Base-by-base conservation (phyloP, 1,140 invertebrate genomes). In the Microplitis demolitor region DNA sequence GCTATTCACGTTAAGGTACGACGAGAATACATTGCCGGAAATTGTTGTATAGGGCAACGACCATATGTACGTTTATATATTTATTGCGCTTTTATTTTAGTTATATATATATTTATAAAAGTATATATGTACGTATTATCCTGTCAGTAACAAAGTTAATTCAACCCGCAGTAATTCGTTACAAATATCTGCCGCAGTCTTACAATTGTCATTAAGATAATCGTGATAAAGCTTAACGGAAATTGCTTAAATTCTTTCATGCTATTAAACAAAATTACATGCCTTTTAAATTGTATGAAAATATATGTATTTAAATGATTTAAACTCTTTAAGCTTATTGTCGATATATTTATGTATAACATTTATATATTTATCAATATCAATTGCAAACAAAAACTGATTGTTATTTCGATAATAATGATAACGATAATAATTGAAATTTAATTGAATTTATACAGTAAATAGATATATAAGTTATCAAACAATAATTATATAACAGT, bases 1-100 rank as follows among this genome's bases (percentile, higher is more conserved):
- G 53, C 70, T 0, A 58, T 16, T 35, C 70, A 72, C 70, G 70
- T 72, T 51, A 11, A n/a, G 39, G 39, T 9, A 58, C n/a, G 16
- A 4, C 31, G 33, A 63, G 50, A 54, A 51, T 8, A 54, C 50
- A 50, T 67, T 35, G 51, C 31, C 61, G 53, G 53, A 56, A 66
- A 72, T 72, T 51, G 61, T 45, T 6, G 39, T 58, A 66, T 35
- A 54, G 63, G 70, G 62, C 70, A 72, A 50, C 37, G 62, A 72
- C 70, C 62, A 60, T 71, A 31, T 31, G 13, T 56, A 51, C 39
- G 45, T 66, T 2, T 14, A 24, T 50, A 51, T 61, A 39, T 71
- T 16, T 37, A 64, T 64, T 61, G 24, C 13, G 34, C 24, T 53
- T 64, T 62, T 62, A 53, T 14, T 39, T 4, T 58, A 34, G 14